Evolutionary conservation across 1,140 invertebrate species (phyloP), one percentile per base, ranked within the genome.

Genomic region (Patella vulgata): DNA sequence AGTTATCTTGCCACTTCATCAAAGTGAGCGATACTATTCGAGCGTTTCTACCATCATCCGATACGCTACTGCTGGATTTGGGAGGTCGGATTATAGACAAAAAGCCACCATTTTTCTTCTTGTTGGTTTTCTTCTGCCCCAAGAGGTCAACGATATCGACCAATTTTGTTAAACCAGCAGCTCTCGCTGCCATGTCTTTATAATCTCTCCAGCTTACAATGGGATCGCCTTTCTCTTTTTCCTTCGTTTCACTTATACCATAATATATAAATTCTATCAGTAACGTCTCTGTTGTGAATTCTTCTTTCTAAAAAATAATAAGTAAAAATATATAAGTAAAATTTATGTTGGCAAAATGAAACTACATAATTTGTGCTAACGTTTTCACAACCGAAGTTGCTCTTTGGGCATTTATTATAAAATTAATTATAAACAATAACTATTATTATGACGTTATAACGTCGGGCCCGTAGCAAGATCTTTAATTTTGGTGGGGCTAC

Each of bases 241-340:
- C 1, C 46, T 21, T 28, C 46, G 14, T 48, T 25, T 23, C n/a
- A 17, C 23, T 23, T 48, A 17, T 0, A 28, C 23, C 21, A 33
- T 52, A 52, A 30, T 52, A 52, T 23, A 30, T 52, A 33, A 52
- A 52, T 6, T 52, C 30, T 36, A 52, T 31, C 25, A 52, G 1
- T 3, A 52, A 33, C 14, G 12, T 33, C 14, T 52, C 25, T n/a
- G 28, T 3, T 31, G 30, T 52, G 14, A 31, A 2, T 31, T 28
- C 6, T 30, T 52, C 50, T 31, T 28, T 52, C 50, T 52, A 28
- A 46, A 19, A 23, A 19, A 19, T 6, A 23, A 19, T n/a, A 19
- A n/a, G 9, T 11, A 40, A 40, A 40, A 40, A 40, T 40, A 11
- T n/a, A 40, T 40, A 9, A n/a, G 27, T 27, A 27, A 50, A 28